phyloP scores from a whole-genome alignment of 2,797 vertebrate genomes.

The Enteromius unitaeniatus region DNA sequence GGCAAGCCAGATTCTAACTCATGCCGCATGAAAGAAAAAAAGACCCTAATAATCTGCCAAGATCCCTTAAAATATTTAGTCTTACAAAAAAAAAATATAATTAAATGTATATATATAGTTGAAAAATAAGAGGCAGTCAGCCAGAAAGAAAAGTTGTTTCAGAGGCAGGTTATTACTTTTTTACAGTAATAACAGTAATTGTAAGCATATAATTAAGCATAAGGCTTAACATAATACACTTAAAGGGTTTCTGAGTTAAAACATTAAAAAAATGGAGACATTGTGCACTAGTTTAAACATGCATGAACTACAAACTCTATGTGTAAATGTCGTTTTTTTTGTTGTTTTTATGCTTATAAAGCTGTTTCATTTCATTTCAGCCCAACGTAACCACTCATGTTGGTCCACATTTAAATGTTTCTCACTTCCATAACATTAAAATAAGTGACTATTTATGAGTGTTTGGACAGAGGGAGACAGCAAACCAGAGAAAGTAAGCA shows the following conservation, averaged over 20 bases:
- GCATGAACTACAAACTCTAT: neutral
- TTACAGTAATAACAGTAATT: neutral
- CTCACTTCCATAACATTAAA: neutral
- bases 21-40: neutral
- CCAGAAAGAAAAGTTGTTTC: neutral
- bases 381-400: neutral
- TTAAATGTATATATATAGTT: neutral
- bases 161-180: neutral
- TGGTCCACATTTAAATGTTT: neutral
- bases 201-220: neutral
- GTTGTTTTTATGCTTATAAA: neutral
- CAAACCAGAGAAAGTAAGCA: constrained; percentile 43
- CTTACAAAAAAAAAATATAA: too few species aligned
- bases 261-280: neutral
- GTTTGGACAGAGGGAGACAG: constrained; percentile 26
- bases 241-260: neutral
- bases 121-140: neutral
- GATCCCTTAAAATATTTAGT: neutral
- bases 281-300: neutral
- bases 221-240: neutral
- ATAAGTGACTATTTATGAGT: neutral
- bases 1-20: neutral
- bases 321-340: neutral
- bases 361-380: neutral
- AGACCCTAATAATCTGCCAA: neutral